Conservation (phyloP, 2,888 invertebrate species). For the Agrilus cyanescens region DNA sequence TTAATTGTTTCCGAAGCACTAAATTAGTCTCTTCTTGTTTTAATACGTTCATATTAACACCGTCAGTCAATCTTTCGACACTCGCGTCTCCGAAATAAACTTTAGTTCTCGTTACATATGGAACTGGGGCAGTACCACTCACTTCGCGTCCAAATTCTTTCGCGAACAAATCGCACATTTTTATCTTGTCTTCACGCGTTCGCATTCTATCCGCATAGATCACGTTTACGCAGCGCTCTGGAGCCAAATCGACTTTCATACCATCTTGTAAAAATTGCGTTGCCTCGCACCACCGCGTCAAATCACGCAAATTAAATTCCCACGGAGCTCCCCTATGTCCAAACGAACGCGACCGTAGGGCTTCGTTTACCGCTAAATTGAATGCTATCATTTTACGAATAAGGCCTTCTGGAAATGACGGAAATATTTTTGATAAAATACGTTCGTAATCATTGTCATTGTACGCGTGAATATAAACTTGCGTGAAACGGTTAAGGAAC, state of each 20-base stretch:
- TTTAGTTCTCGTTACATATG: constrained; percentile 45
- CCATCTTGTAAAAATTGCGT: constrained; percentile 25
- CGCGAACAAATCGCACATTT: constrained; percentile 43
- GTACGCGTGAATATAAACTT: constrained; percentile 60
- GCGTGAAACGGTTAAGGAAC: constrained; percentile 94
- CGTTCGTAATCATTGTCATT: constrained; percentile 52
- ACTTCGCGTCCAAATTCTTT: constrained; percentile 39
- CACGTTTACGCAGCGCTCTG: constrained; percentile 58
- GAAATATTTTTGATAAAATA: constrained; percentile 57
- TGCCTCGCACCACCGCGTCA: constrained; percentile 85
- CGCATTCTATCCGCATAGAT: constrained; percentile 85
- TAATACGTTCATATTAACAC: constrained; percentile 24
- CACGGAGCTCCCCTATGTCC: constrained; percentile 81
- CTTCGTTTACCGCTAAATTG: constrained; percentile 54
- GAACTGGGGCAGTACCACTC: constrained; percentile 43
- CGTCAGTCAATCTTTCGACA: constrained; percentile 23
- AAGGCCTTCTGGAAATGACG: constrained; percentile 45
- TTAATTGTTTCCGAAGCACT: constrained; percentile 47
- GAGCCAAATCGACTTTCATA: constrained; percentile 23
- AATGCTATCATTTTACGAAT: constrained; percentile 66
- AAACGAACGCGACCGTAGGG: constrained; percentile 53
- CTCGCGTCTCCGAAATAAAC: constrained; percentile 57
- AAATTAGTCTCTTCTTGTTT: constrained; percentile 31
- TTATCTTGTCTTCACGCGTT: constrained; percentile 60
- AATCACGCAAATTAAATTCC: constrained; percentile 95